Evolutionary conservation across 1,140 invertebrate genomes (phyloP).

Genomic region (Drosophila ohnishii): DNA sequence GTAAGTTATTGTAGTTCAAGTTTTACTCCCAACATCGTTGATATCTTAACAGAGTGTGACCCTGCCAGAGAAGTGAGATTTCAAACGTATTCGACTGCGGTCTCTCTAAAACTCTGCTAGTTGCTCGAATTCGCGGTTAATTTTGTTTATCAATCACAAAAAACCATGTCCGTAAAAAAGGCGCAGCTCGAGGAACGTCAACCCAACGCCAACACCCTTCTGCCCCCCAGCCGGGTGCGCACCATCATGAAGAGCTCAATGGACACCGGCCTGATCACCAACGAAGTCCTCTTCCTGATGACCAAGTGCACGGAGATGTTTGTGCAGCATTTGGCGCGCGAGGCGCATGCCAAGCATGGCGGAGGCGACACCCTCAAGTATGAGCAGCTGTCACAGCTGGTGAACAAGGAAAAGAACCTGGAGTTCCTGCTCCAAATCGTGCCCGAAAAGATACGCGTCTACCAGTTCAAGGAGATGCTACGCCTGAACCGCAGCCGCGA

Average conservation of each 20-base stretch:
- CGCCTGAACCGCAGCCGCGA: constrained; percentile 54
- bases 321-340: constrained; percentile 70
- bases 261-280: constrained; percentile 75
- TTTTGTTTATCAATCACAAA: constrained; percentile 5
- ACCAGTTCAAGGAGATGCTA: constrained; percentile 76
- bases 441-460: constrained; percentile 77
- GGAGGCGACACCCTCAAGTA: constrained; percentile 62
- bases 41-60: neutral
- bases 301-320: constrained; percentile 77
- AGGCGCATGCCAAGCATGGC: constrained; percentile 50
- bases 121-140: constrained; percentile 3
- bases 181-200: constrained; percentile 2
- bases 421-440: constrained; percentile 79
- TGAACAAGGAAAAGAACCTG: constrained; percentile 69
- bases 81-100: too few relatives aligned
- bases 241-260: constrained; percentile 80
- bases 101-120: neutral
- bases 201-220: constrained; percentile 57
- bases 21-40: neutral
- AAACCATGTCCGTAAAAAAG: constrained; percentile 6
- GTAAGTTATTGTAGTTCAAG: neutral
- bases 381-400: constrained; percentile 70
- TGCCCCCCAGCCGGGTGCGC: constrained; percentile 73
- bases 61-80: neutral
- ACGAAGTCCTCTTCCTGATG: constrained; percentile 76